Evolutionary conservation across 2,113 vertebrate species (phyloP), one percentile per base, ranked within the genome.

Genomic region (Chlorodrepanis virens): DNA sequence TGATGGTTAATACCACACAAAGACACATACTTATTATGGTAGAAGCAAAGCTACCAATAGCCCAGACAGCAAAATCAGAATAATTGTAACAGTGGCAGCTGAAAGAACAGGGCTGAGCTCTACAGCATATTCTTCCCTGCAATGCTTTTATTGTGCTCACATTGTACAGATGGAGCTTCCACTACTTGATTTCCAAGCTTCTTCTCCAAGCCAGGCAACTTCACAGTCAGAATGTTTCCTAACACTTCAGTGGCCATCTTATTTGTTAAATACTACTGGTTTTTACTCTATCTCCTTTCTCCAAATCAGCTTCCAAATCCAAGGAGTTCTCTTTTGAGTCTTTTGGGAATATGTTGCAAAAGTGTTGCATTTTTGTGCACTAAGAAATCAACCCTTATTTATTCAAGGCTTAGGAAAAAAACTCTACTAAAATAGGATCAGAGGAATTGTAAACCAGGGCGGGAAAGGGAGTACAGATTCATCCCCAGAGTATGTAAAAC

Each of bases 401-500:
- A 67, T 82, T 72, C 27, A 87, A n/a, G 22, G 22, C 53, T 83
- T 78, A 61, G 57, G 45, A 50, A 96, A 84, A 91, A 88, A 79
- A 83, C 7, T 39, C 61, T 37, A 52, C 54, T 42, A 75, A 94
- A 96, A 92, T 61, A 84, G 40, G 56, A 94, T 80, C 59, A 82
- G 52, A 78, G 33, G 39, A 70, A 64, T 93, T 92, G 90, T 68
- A 89, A 96, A 89, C 19, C 10, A 9, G 90, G 64, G 64, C 0
- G 4, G 72, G 50, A 89, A 95, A 68, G 70, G 57, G 69, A 86
- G 82, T 17, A 76, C 54, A 89, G 65, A 53, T 29, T 15, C n/a
- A 80, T 95, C 90, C 81, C 90, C 60, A 71, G 94, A 94, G 84
- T 19, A 96, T 9, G 22, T 37, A 87, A 83, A 90, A 23, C 2